These are phyloP conservation scores for Tetranychus truncatus DNA, from an alignment of 2,888 invertebrate genomes.

Conservation along the genomic window DNA sequence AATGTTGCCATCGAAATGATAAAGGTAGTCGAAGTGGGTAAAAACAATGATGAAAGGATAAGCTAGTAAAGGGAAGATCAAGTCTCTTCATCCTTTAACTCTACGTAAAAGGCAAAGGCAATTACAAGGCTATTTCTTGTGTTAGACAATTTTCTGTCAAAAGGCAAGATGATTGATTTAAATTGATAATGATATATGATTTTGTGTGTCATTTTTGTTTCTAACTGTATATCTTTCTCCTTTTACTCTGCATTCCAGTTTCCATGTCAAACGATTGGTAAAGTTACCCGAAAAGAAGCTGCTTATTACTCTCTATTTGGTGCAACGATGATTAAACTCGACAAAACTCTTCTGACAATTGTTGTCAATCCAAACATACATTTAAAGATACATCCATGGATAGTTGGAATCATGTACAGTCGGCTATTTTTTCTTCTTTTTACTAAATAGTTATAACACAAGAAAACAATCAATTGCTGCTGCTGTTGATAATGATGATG, in stretches of 20 bases:
- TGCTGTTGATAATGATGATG: not conserved
- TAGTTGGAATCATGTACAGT: not conserved
- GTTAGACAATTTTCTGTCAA: not conserved
- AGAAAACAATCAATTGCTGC: not conserved
- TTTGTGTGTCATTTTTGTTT: not conserved
- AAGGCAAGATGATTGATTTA: not conserved
- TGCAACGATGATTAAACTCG: too few relatives aligned
- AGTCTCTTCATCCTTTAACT: not conserved
- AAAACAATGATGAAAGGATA: not conserved
- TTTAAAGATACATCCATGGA: not conserved
- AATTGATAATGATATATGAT: constrained; percentile 1
- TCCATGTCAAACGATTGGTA: not conserved
- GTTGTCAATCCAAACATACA: not conserved
- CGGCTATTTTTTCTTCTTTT: too few relatives aligned
- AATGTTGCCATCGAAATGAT: not conserved
- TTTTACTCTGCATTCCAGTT: not conserved
- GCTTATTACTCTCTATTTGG: not conserved
- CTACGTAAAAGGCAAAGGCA: not conserved
- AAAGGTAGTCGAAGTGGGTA: not conserved
- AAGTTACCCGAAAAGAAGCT: not conserved
- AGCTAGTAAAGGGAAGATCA: not conserved
- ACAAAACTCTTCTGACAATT: not conserved
- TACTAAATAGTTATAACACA: not conserved
- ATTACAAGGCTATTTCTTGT: not conserved
- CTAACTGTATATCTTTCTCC: not conserved